Evolutionary conservation across 2,888 invertebrate genomes (phyloP), one percentile per base, ranked within the genome.

Genomic region (Ornithoptera alexandrae): DNA sequence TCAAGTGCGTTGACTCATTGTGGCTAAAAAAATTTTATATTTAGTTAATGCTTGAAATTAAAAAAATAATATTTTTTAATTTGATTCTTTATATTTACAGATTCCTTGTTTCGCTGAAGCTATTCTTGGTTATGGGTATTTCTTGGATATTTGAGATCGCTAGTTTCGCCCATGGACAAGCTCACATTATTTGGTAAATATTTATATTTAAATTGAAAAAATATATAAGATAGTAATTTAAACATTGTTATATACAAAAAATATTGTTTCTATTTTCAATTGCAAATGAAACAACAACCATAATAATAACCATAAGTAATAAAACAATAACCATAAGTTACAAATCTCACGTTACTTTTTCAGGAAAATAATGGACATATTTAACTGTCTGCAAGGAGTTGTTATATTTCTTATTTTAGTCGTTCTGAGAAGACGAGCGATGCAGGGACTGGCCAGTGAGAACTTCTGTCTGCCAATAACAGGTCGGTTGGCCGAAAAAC

Each of bases 131-230:
- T 0, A 96, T 95, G 95, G 96, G 96, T 4, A 89, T 95, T 62
- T 93, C 94, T 0, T 96, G 96, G 96, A 93, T 95, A 73, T 96
- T 96, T 75, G 96, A 96, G 84, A 92, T 95, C 18, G 84, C 89
- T 36, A 93, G 93, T 74, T 93, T 92, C 69, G 92, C 92, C 36
- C 90, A 93, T 67, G 92, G 90, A 62, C 76, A 85, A 72, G 77
- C 79, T 12, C 90, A 87, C 68, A 84, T 91, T 59, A 80, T 92
- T 72, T 92, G 92, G 92, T 92, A 84, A 57, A 85, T 81, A 73
- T 62, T 30, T 30, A 56, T 46, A n/a, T 46, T 62, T 62, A 20
- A 46, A 10, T 46, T 7, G 30, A 30, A 30, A 4, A 3, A 30
- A 30, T 46, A 61, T 22, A 39, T 42, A 60, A 53, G 58, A 10